These are phyloP conservation scores for Eudyptes chrysolophus DNA, from an alignment of 2,113 vertebrate genomes.

Conservation along the genomic window DNA sequence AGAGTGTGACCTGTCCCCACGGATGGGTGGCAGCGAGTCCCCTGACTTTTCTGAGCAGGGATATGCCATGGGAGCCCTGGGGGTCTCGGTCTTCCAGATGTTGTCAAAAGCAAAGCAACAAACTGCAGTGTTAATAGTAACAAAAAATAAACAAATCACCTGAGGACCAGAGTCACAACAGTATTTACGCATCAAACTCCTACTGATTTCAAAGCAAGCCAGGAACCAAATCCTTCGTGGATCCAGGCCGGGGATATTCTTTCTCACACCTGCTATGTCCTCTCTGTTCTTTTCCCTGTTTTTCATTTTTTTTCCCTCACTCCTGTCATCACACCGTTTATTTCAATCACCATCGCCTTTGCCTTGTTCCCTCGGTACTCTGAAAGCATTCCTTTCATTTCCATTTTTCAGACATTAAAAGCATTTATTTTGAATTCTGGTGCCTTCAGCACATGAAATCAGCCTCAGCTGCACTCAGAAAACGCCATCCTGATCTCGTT, in stretches of 20 bases:
- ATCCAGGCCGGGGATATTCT: background rate
- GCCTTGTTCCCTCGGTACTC: background rate
- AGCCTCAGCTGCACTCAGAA: background rate
- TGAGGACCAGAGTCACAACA: background rate
- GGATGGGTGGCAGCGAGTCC: background rate
- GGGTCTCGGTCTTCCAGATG: rapidly evolving
- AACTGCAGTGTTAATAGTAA: background rate
- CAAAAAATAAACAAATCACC: background rate
- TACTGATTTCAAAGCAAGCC: background rate
- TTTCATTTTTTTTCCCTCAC: background rate
- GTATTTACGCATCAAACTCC: background rate
- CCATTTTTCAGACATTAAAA: slow-evolving; percentile 34
- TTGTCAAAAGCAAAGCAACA: background rate
- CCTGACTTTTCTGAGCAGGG: background rate
- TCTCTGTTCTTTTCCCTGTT: background rate
- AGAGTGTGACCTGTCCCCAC: background rate
- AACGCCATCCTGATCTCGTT: background rate
- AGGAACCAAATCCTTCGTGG: background rate
- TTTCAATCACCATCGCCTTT: background rate
- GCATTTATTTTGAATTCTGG: slow-evolving; percentile 9
- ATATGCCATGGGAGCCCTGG: background rate
- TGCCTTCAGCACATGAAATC: slow-evolving; percentile 23
- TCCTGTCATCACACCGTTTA: background rate
- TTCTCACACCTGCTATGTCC: background rate
- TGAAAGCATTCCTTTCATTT: background rate